These are phyloP conservation scores for Philotrypesis tridentata DNA, from an alignment of 1,140 invertebrate species.

Conservation along the genomic window DNA sequence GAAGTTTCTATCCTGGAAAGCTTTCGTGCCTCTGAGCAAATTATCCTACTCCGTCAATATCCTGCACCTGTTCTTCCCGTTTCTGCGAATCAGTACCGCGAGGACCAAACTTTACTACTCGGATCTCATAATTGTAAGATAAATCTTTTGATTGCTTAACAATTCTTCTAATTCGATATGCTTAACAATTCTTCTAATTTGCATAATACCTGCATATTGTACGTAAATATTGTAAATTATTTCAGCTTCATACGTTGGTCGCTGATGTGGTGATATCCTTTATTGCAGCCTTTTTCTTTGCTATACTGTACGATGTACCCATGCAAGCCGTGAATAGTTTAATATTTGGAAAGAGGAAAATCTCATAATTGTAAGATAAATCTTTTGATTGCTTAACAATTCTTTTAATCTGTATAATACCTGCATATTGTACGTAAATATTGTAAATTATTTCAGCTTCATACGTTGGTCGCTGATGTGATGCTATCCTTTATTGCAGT, in stretches of 20 bases:
- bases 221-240: neutral
- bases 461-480: conserved; percentile 1
- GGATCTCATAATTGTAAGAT: conserved; percentile 34
- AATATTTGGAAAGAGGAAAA: conserved; percentile 22
- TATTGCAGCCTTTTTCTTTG: neutral
- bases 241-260: conserved; percentile 9
- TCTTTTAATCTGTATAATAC: no score
- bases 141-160: neutral
- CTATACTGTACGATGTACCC: conserved; percentile 42
- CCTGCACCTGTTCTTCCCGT: conserved; percentile 66
- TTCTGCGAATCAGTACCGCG: conserved; percentile 2
- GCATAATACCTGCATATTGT: no score
- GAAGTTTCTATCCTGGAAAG: conserved; percentile 73
- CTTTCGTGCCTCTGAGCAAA: conserved; percentile 74
- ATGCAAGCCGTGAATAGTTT: conserved; percentile 40
- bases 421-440: neutral
- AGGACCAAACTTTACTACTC: conserved; percentile 34
- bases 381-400: neutral
- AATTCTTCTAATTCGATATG: neutral
- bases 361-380: conserved; percentile 27
- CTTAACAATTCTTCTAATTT: neutral
- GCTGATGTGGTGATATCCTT: conserved; percentile 4
- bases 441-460: conserved; percentile 23
- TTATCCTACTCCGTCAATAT: conserved; percentile 78
- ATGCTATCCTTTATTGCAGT: neutral